Conservation (phyloP, 2,113 vertebrate species). For the Mionectes macconnelli region DNA sequence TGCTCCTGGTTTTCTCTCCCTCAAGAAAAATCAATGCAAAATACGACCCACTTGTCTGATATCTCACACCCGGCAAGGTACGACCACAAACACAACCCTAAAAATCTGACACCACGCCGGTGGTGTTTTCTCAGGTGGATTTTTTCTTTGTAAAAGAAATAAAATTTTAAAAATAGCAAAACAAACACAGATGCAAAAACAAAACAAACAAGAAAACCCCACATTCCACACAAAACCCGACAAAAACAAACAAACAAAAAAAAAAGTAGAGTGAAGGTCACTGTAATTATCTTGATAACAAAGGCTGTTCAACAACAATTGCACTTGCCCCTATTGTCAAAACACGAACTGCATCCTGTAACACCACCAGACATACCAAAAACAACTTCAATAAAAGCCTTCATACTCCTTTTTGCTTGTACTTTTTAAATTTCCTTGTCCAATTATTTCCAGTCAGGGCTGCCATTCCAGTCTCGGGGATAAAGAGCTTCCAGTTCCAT, state of each 20-base stretch:
- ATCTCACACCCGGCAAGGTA: neutral
- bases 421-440: neutral
- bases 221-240: neutral
- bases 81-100: neutral
- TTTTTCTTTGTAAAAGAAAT: neutral
- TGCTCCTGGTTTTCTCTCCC: neutral
- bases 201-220: neutral
- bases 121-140: neutral
- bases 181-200: neutral
- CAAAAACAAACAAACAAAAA: neutral
- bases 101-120: neutral
- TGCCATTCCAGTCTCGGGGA: conserved; percentile 13
- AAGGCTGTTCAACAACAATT: neutral
- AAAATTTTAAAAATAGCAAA: neutral
- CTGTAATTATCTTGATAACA: neutral
- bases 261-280: neutral
- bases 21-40: conserved; percentile 22
- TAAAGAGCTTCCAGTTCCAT: conserved; percentile 56
- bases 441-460: neutral
- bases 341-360: conserved; percentile 1
- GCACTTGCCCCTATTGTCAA: neutral
- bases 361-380: neutral
- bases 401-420: neutral
- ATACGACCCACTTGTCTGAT: neutral
- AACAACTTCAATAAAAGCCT: neutral